A percentile compares a stretch with the other conserved stretches of the same genome.
These are phyloP conservation scores for Aphelenchoides besseyi DNA, from an alignment of 1,140 invertebrate species.

Conservation along the genomic window DNA sequence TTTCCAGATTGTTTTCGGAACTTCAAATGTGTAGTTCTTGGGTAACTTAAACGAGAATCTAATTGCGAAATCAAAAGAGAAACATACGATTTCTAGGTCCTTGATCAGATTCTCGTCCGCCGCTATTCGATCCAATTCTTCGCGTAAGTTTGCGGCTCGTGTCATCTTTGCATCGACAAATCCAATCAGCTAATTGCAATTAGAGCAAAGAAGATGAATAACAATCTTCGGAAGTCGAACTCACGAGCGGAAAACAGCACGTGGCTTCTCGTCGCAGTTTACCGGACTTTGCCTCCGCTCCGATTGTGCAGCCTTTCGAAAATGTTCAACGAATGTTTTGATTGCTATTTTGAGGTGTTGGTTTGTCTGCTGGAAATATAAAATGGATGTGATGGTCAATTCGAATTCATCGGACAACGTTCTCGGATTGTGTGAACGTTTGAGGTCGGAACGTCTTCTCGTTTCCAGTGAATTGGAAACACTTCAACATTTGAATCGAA, in stretches of 20 bases:
- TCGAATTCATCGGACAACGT: background rate
- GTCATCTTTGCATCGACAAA: too few relatives aligned
- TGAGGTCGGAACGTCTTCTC: conserved; percentile 49
- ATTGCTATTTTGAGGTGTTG: too few relatives aligned
- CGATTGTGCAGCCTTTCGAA: too few relatives aligned
- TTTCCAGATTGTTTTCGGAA: conserved; percentile 95
- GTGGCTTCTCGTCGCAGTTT: too few relatives aligned
- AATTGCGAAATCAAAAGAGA: background rate
- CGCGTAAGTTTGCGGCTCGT: background rate
- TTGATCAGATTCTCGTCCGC: conserved; percentile 18
- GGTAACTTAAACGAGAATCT: conserved; percentile 69
- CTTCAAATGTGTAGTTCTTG: conserved; percentile 96
- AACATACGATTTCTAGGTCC: conserved; percentile 6
- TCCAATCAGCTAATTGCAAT: background rate
- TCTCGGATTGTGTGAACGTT: conserved; percentile 42
- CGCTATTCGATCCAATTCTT: background rate
- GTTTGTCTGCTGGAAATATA: too few relatives aligned
- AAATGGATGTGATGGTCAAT: background rate
- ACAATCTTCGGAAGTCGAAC: background rate
- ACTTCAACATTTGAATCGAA: conserved; percentile 36
- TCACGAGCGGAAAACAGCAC: background rate
- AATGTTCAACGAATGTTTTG: too few relatives aligned
- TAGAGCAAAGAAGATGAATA: background rate
- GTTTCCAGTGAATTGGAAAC: conserved; percentile 40
- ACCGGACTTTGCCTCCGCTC: too few relatives aligned